phyloP scores from a whole-genome alignment of 2,888 invertebrate genomes.

The Hanleya hanleyi region DNA sequence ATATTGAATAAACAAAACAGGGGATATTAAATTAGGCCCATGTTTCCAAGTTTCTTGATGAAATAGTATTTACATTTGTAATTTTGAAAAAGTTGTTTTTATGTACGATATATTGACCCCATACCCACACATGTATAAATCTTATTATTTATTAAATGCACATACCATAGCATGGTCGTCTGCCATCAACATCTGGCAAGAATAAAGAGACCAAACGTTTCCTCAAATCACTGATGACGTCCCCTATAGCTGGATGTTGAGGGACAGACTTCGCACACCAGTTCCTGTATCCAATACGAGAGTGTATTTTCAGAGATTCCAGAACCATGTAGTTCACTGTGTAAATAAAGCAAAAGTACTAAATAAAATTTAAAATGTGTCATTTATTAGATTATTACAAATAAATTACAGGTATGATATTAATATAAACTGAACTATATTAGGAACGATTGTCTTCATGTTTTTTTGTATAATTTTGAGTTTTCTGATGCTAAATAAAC shows the following conservation, averaged over 20 bases:
- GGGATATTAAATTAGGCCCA: too few species aligned
- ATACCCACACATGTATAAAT: not conserved
- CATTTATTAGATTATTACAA: too few species aligned
- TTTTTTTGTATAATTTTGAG: too few species aligned
- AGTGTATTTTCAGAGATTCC: conserved; percentile 57
- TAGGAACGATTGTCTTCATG: too few species aligned
- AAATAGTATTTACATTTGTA: too few species aligned
- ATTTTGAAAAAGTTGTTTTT: too few species aligned
- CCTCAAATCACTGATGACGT: conserved; percentile 35
- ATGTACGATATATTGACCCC: too few species aligned
- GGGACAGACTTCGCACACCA: not conserved
- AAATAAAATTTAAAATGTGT: not conserved
- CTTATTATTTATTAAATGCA: not conserved
- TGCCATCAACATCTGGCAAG: conserved; percentile 50
- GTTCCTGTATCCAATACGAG: conserved; percentile 37
- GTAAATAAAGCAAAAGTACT: not conserved
- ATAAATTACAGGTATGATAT: too few species aligned
- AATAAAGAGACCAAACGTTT: conserved; percentile 52
- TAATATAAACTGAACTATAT: too few species aligned
- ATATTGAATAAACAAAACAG: too few species aligned
- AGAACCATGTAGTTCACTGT: conserved; percentile 69
- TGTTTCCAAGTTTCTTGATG: too few species aligned
- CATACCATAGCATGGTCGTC: conserved; percentile 66
- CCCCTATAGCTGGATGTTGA: conserved; percentile 17
- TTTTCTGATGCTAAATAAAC: too few species aligned